Evolutionary conservation across 2,797 vertebrate species (phyloP), one percentile per base, ranked within the genome.

Genomic region (Todus mexicanus): DNA sequence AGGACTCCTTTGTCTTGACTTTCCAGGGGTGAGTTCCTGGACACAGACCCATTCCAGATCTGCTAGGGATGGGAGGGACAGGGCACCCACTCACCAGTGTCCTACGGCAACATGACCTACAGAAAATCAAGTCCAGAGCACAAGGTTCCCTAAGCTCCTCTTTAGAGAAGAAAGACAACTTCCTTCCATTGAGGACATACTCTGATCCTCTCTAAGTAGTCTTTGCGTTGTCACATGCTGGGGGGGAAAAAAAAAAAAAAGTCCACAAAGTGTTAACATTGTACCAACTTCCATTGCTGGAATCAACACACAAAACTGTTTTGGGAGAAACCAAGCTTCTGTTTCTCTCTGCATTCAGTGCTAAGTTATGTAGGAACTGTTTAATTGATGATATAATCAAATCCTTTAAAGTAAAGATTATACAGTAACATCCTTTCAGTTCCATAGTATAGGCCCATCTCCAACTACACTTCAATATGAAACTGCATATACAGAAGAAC

Each of bases 51-150:
- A 9, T 56, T 81, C 54, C 38, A 72, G 47, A 33, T 19, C 45
- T 33, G 15, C 10, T 19, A 3, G 5, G 11, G 2, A 10, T n/a
- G 11, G 50, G 38, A 43, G 16, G 15, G 15, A 56, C 2, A 2
- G 61, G 12, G 75, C 47, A 50, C 33, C 7, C 22, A 63, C 31
- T 22, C 38, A 70, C 15, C 16, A 25, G 11, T 21, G 5, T 43
- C 84, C 48, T 71, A 27, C 37, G 42, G 23, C 13, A 40, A 53
- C 1, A 0, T 27, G 35, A 74, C 23, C 63, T 22, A 53, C 12
- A 19, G 33, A 56, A 80, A 5, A 65, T 11, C 22, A 54, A 48
- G 12, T 38, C 64, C 20, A 56, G 54, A 73, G 31, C 21, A 35
- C 2, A 33, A 23, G 2, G 3, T 13, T 90, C 42, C 50, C 23